Evolutionary conservation across 2,888 invertebrate genomes (phyloP).

Genomic region (Cepaea hortensis): DNA sequence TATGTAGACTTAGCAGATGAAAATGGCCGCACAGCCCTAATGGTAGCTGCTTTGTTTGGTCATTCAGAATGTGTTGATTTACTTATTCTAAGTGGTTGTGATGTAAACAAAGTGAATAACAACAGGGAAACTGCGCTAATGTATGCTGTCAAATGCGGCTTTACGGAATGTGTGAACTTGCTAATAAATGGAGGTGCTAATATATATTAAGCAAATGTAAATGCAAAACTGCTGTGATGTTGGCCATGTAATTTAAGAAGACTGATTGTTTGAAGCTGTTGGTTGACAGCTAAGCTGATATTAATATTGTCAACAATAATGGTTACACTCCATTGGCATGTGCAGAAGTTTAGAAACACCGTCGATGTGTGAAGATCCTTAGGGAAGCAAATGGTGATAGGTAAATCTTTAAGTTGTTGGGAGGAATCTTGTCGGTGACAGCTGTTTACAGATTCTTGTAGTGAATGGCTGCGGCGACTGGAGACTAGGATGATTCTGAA

Average conservation of each 20-base stretch:
- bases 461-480: too few relatives aligned
- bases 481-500: too few relatives aligned
- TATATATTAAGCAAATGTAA: background rate
- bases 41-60: background rate
- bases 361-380: background rate
- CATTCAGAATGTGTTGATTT: background rate
- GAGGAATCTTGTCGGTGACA: too few relatives aligned
- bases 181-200: background rate
- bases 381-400: background rate
- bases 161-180: background rate
- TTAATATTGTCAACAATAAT: background rate
- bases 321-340: background rate
- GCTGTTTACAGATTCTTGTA: too few relatives aligned
- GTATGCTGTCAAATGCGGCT: background rate
- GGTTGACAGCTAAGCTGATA: background rate
- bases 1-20: background rate
- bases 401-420: background rate
- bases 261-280: background rate
- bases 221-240: background rate
- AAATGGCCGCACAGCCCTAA: background rate
- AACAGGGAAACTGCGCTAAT: background rate
- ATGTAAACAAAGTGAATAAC: background rate
- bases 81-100: background rate
- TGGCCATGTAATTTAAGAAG: background rate
- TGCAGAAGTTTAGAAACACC: background rate